phyloP scores from a whole-genome alignment of 1,140 invertebrate genomes.

The Neodiprion fabricii region DNA sequence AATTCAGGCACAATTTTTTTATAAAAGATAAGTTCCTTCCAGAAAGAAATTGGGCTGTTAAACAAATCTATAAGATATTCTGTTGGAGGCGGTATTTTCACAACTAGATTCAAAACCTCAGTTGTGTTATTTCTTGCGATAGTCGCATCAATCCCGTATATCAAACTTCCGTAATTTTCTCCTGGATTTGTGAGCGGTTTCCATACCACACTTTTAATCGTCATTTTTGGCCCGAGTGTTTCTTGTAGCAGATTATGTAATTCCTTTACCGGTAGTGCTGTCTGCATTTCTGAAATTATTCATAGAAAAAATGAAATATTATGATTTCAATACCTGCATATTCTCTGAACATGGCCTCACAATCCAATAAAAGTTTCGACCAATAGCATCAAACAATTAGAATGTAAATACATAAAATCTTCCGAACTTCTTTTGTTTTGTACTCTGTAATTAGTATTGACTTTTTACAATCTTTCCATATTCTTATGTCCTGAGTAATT shows the following conservation, averaged over 20 bases:
- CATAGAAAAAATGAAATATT: not conserved
- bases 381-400: too few species aligned
- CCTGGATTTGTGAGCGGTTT: constrained; percentile 63
- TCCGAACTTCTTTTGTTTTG: too few species aligned
- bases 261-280: constrained; percentile 42
- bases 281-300: constrained; percentile 41
- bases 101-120: constrained; percentile 60
- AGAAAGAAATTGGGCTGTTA: constrained; percentile 65
- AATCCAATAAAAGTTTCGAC: too few species aligned
- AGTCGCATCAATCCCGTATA: constrained; percentile 57
- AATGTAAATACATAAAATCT: too few species aligned
- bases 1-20: constrained; percentile 59
- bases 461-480: too few species aligned
- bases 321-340: too few species aligned
- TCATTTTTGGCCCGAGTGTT: constrained; percentile 33
- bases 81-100: constrained; percentile 66
- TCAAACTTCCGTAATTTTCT: constrained; percentile 69
- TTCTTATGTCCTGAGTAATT: too few species aligned
- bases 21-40: constrained; percentile 67
- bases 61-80: constrained; percentile 64
- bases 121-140: constrained; percentile 37
- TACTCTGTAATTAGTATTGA: too few species aligned
- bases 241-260: constrained; percentile 41
- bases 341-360: too few species aligned
- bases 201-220: constrained; percentile 45